phyloP scores from a whole-genome alignment of 2,797 vertebrate species.

The Sebastes diploproa region DNA sequence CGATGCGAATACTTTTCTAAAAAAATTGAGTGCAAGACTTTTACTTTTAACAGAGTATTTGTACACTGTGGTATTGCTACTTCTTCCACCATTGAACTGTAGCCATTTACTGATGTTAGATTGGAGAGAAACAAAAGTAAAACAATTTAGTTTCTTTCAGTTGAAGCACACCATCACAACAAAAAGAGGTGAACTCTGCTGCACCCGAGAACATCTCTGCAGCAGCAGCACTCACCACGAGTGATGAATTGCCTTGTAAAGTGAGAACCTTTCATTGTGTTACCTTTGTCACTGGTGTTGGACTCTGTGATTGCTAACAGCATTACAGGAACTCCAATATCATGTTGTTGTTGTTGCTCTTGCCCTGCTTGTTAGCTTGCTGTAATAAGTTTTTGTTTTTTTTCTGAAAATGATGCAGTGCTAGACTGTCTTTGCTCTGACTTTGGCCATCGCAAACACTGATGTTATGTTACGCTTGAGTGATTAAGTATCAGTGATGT shows the following conservation, averaged over 20 bases:
- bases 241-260: slow-evolving; percentile 27
- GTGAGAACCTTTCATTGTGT: not conserved
- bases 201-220: not conserved
- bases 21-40: not conserved
- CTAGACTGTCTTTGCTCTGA: not conserved
- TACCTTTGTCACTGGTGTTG: not conserved
- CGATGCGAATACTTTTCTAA: not conserved
- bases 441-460: slow-evolving; percentile 1
- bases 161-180: not conserved
- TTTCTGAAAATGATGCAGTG: slow-evolving; percentile 7
- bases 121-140: not conserved
- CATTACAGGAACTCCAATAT: not conserved
- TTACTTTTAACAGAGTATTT: not conserved
- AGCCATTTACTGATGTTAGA: not conserved
- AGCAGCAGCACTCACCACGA: not conserved
- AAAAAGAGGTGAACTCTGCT: not conserved
- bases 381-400: not conserved
- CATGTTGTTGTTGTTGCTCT: not conserved
- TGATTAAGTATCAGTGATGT: not conserved
- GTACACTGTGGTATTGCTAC: not conserved
- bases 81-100: not conserved
- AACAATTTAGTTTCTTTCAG: not conserved
- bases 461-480: not conserved
- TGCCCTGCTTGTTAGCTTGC: not conserved
- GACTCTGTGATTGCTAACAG: not conserved